Conservation (phyloP, 2,113 vertebrate genomes). For the Heterochromis multidens region DNA sequence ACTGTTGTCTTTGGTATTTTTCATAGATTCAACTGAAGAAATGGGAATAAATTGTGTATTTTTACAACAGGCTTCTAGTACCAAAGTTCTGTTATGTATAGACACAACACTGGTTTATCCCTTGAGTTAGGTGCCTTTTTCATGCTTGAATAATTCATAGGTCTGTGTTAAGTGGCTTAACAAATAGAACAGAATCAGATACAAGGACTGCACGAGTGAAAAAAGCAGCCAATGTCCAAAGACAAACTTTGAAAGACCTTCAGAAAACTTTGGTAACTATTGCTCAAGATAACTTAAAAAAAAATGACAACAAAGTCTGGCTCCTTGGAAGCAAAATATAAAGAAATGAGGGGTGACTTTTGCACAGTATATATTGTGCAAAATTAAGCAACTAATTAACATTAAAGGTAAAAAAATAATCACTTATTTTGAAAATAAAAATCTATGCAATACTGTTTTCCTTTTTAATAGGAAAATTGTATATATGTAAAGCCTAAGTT, state of each 20-base stretch:
- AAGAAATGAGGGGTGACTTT: not conserved
- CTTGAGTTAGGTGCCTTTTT: no score
- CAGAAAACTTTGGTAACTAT: no score
- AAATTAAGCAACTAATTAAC: not conserved
- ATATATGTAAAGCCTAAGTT: not conserved
- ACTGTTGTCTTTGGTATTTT: no score
- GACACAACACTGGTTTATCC: no score
- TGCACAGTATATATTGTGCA: fast-evolving
- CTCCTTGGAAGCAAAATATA: not conserved
- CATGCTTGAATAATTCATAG: fast-evolving
- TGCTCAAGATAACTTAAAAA: no score
- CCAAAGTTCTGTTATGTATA: no score
- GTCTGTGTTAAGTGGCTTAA: fast-evolving
- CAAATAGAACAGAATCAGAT: no score
- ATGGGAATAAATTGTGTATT: no score
- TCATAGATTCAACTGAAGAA: no score
- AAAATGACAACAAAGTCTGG: no score
- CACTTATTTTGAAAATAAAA: fast-evolving
- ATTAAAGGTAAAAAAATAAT: not conserved
- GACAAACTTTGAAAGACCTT: not conserved
- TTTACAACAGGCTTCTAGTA: no score
- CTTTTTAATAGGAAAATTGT: not conserved
- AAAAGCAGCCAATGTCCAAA: not conserved
- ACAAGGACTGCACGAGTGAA: not conserved
- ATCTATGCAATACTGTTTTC: not conserved